Conservation (phyloP, 1,140 invertebrate species). For the Brachionus calyciflorus region DNA sequence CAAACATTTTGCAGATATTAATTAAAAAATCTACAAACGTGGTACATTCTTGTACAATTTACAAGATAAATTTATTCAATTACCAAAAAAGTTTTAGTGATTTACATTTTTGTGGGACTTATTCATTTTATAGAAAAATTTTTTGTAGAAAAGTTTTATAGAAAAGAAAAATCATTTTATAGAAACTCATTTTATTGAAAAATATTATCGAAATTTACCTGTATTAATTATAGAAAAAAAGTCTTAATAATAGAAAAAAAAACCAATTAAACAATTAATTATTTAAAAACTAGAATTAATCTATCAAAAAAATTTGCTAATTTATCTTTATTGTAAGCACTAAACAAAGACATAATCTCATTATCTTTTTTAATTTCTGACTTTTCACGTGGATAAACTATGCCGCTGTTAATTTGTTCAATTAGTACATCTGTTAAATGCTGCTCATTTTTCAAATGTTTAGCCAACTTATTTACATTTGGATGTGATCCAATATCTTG, state of each 20-base stretch:
- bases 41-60: no score
- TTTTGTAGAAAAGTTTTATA: no score
- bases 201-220: not conserved
- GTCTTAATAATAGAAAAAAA: no score
- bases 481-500: conserved; percentile 12
- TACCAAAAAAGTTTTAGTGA: no score
- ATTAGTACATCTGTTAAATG: conserved; percentile 3
- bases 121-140: not conserved
- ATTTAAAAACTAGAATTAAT: not conserved
- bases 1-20: no score
- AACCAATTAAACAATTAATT: not conserved
- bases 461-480: not conserved
- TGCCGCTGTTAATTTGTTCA: conserved; percentile 1
- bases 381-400: conserved; percentile 7
- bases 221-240: not conserved
- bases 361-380: conserved; percentile 11
- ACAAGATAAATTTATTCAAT: no score
- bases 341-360: conserved; percentile 2
- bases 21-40: no score
- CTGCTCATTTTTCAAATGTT: conserved; percentile 12
- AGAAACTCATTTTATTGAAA: no score
- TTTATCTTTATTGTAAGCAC: not conserved
- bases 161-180: no score
- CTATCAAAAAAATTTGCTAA: conserved; percentile 27
- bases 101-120: no score